These are phyloP conservation scores for Eublepharis macularius DNA, from an alignment of 2,113 vertebrate species.

Conservation along the genomic window DNA sequence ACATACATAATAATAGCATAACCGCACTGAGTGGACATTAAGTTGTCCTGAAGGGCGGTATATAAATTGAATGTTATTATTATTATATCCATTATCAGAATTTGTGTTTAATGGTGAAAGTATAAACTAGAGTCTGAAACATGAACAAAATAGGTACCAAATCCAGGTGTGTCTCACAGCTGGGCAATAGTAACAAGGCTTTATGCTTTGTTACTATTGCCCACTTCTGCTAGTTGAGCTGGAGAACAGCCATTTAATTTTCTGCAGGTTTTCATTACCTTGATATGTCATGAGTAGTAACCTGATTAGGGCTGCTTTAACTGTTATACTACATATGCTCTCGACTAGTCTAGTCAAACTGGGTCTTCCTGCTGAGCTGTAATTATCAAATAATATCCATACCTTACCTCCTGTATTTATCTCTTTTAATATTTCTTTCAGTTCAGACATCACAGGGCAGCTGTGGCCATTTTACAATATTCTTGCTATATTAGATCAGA, in stretches of 20 bases:
- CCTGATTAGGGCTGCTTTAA: not conserved
- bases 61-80: no score
- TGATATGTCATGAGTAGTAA: not conserved
- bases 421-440: not conserved
- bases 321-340: not conserved
- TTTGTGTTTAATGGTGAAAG: slow-evolving; percentile 50
- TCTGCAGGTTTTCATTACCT: not conserved
- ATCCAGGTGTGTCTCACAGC: not conserved
- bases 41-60: no score
- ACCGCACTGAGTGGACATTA: no score
- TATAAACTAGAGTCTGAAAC: slow-evolving; percentile 27
- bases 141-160: not conserved
- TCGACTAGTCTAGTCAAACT: not conserved
- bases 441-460: not conserved
- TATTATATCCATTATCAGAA: slow-evolving; percentile 45
- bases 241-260: not conserved
- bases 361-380: not conserved
- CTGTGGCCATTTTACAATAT: not conserved
- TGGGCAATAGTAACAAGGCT: no score
- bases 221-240: not conserved
- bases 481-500: not conserved
- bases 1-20: no score
- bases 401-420: not conserved
- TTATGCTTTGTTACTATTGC: no score
- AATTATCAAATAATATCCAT: not conserved